phyloP scores from a whole-genome alignment of 2,888 invertebrate species.

The Ectemnius continuus region DNA sequence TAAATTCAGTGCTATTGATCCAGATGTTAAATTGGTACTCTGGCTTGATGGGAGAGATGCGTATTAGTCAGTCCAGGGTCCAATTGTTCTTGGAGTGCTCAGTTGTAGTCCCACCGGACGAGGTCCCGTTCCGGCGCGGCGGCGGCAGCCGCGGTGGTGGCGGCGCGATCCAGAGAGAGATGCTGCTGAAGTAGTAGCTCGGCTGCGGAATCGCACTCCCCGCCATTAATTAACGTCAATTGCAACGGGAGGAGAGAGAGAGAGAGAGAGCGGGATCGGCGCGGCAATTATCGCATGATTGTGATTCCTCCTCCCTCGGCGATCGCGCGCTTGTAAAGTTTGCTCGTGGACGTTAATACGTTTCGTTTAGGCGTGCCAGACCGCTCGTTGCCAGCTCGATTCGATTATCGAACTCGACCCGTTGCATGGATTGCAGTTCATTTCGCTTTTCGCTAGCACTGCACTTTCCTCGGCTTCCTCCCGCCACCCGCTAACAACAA shows the following conservation, averaged over 20 bases:
- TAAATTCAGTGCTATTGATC: no score
- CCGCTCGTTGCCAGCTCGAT: slow-evolving; percentile 29
- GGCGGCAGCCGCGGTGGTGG: no score
- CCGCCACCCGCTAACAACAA: slow-evolving; percentile 37
- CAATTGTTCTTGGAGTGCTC: no score
- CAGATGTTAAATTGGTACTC: no score
- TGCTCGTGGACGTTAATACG: slow-evolving; percentile 17
- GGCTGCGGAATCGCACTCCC: not conserved
- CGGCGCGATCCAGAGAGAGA: no score
- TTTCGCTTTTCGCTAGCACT: slow-evolving; percentile 54
- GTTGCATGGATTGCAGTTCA: slow-evolving; percentile 48
- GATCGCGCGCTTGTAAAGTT: not conserved
- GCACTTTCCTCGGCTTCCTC: slow-evolving; percentile 29
- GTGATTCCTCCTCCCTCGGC: not conserved
- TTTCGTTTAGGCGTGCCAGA: slow-evolving; percentile 18
- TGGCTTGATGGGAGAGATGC: no score
- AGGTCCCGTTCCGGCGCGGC: no score
- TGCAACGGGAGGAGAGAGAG: not conserved
- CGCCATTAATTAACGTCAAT: slow-evolving; percentile 6
- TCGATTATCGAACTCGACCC: slow-evolving; percentile 48
- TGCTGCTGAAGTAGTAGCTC: not conserved
- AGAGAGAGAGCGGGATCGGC: not conserved
- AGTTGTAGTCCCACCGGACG: no score
- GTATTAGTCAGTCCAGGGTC: no score
- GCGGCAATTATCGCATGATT: slow-evolving; percentile 2